Evolutionary conservation across 2,888 invertebrate genomes (phyloP), one percentile per base, ranked within the genome.

Genomic region (Drosophila affinis): DNA sequence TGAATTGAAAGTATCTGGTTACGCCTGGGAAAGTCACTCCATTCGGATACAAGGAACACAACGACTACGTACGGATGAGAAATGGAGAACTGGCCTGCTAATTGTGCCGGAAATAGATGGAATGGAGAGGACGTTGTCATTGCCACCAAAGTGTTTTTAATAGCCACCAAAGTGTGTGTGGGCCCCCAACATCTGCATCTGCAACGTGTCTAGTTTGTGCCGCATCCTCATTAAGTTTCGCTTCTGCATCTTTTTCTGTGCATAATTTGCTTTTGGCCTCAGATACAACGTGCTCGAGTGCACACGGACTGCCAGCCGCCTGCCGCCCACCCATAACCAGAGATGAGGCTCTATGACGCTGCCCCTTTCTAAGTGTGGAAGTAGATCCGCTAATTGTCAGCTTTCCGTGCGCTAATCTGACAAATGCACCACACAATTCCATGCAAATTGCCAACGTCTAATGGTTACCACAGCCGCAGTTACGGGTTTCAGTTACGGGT

Each of bases 1-100:
- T 87, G 69, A 89, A 88, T 90, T 90, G 85, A 83, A 86, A 87
- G 86, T 91, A 91, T 91, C 91, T 89, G 89, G 88, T 91, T 86
- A 69, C 81, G 75, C 81, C 78, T 82, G 87, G 84, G 82, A 86
- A 81, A 64, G 12, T 34, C 34, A 34, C 12, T 34, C 34, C 34
- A 24, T 24, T 24, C 24, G 0, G 24, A 10, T 34, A 10, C 32
- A 0, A 34, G 10, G 34, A 34, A 9, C 10, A 32, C 9, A 48
- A 44, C 9, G 27, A 24, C 12, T 24, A 10, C 24, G 24, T 45
- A n/a, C 3, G 17, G 21, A 17, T 29, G 54, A 29, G 44, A 18
- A 46, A 32, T n/a, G 58, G 54, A 29, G 44, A 18, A 46, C 32
- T n/a, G 58, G 53, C 55, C 60, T 32, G 54, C 81, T 89, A 89